Base-by-base conservation (phyloP, 2,797 vertebrate species). In the Phyllotis vaccarum region DNA sequence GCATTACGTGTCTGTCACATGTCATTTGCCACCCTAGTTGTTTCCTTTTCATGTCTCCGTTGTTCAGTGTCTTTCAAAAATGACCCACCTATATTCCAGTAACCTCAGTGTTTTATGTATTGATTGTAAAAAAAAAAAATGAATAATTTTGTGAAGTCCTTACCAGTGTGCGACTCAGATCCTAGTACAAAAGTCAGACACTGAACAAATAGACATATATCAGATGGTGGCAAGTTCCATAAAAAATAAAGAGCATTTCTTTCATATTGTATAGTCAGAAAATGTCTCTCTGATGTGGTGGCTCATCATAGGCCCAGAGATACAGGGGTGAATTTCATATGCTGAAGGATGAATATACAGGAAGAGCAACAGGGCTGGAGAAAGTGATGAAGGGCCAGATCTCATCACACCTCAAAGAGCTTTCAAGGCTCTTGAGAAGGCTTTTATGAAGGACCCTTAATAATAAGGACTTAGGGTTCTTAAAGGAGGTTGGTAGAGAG, bases 271-370 rank as follows among this genome's bases (percentile, higher is more conserved):
- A 66, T 81, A 89, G n/a, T 83, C 37, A 91, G 6, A 52, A 94
- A 91, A 91, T 43, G 2, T 22, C 21, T 90, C 19, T 88, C 64
- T 56, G 54, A 85, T 52, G 12, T 89, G 72, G 60, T 40, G 37
- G 79, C 70, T 93, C 46, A 72, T 60, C 88, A 88, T 70, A 96
- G 80, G 62, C 74, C 85, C 37, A 54, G 70, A 74, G 66, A 58
- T 37, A n/a, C 83, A 66, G 66, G 22, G 52, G 24, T 87, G n/a
- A 86, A 37, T 34, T 74, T 90, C 54, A 40, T 29, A 43, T 80
- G 37, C 89, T 94, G 14, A 52, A 7, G 70, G 54, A 90, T 52
- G 16, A 40, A 93, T 68, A 17, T 75, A 43, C 62, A 90, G 29
- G 90, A 92, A 76, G 75, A 92, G 11, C 40, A 81, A 9, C 68